A percentile compares a stretch with the other conserved stretches of the same genome.
Evolutionary conservation across 2,113 vertebrate genomes (phyloP).

Genomic region (Gadus macrocephalus): DNA sequence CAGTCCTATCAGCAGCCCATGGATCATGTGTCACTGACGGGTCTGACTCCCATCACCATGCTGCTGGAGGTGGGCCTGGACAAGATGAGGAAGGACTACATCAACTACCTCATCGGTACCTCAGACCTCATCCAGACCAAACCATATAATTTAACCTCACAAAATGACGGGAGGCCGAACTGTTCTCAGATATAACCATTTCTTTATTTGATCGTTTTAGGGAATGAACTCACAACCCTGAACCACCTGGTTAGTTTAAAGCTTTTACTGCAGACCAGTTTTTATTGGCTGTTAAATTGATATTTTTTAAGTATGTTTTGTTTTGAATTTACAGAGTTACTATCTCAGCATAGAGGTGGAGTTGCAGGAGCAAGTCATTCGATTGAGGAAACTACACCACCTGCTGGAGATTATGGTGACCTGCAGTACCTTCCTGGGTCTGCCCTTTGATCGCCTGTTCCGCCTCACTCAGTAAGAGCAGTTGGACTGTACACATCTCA

Average conservation of each 20-base stretch:
- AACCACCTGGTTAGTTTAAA: slow-evolving; percentile 82
- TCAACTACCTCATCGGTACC: slow-evolving; percentile 90
- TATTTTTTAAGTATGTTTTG: neutral
- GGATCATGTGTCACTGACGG: slow-evolving; percentile 75
- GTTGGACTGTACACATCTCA: neutral
- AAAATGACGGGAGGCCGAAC: neutral
- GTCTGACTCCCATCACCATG: slow-evolving; percentile 81
- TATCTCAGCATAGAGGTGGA: slow-evolving; percentile 82
- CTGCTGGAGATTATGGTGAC: slow-evolving; percentile 87
- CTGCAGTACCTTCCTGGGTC: slow-evolving; percentile 81
- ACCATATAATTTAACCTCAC: neutral
- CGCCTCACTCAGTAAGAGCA: slow-evolving; percentile 83
- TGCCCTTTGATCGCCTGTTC: slow-evolving; percentile 87
- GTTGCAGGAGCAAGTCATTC: slow-evolving; percentile 83
- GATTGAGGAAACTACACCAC: slow-evolving; percentile 90
- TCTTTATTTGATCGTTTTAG: slow-evolving; percentile 59
- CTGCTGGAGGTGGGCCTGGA: slow-evolving; percentile 92
- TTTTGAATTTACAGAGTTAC: slow-evolving; percentile 73
- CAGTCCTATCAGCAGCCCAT: slow-evolving; percentile 85
- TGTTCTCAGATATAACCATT: neutral
- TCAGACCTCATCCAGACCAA: neutral
- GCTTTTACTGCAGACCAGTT: neutral
- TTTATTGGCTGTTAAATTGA: neutral
- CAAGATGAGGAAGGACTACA: slow-evolving; percentile 95
- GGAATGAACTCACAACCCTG: slow-evolving; percentile 85